phyloP scores from a whole-genome alignment of 2,888 invertebrate species.

The Dinocampus coccinellae region DNA sequence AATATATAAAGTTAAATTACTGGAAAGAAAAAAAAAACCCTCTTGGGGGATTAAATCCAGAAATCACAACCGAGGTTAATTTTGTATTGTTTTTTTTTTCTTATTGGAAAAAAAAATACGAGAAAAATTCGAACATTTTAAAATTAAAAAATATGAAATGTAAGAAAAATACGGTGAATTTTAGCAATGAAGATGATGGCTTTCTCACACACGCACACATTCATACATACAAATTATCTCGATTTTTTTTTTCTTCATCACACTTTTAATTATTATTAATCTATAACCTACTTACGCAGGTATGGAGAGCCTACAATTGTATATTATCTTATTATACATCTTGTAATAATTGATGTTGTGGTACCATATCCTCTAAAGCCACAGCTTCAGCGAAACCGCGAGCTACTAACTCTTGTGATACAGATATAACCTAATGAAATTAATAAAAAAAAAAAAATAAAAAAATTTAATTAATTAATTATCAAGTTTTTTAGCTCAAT shows the following conservation, averaged over 20 bases:
- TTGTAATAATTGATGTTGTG: slow-evolving; percentile 41
- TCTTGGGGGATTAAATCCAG: neutral
- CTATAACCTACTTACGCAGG: slow-evolving; percentile 31
- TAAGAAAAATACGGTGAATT: slow-evolving; percentile 5
- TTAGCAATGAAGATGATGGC: neutral
- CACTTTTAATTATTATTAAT: slow-evolving; percentile 24
- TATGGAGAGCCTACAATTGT: slow-evolving; percentile 26
- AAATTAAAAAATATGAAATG: slow-evolving; percentile 5
- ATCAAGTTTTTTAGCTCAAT: neutral
- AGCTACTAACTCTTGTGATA: slow-evolving; percentile 89
- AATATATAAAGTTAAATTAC: slow-evolving; percentile 15
- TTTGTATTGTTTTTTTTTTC: neutral
- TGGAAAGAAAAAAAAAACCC: neutral
- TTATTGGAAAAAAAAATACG: neutral
- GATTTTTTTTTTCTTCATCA: slow-evolving; percentile 16
- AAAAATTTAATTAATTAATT: neutral
- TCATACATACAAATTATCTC: slow-evolving; percentile 24
- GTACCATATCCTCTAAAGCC: slow-evolving; percentile 57
- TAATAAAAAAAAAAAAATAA: slow-evolving; percentile 42
- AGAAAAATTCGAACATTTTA: slow-evolving; percentile 1
- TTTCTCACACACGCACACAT: slow-evolving; percentile 35
- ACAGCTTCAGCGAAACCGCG: slow-evolving; percentile 86
- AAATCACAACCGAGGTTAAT: neutral
- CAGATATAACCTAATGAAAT: slow-evolving; percentile 82
- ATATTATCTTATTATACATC: slow-evolving; percentile 8